phyloP scores from a whole-genome alignment of 2,113 vertebrate species.

The Raphicerus campestris region DNA sequence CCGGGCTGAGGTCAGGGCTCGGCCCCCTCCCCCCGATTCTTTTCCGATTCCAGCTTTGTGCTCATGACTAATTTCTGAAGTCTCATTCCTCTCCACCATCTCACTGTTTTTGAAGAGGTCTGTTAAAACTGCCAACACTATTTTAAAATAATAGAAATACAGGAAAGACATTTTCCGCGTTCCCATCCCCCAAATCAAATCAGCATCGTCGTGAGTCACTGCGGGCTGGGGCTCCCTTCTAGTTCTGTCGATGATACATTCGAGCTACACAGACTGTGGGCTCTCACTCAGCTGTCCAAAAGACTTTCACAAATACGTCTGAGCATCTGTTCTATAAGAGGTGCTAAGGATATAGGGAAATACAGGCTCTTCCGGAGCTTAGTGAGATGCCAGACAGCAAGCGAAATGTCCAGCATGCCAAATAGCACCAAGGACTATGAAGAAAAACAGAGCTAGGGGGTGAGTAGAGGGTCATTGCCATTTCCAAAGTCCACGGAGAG shows the following conservation, averaged over 20 bases:
- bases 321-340: background rate
- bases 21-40: rapidly evolving
- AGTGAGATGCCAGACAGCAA: background rate
- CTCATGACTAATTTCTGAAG: background rate
- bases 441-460: background rate
- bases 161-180: background rate
- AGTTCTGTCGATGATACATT: rapidly evolving
- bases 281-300: background rate
- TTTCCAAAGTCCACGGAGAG: background rate
- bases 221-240: background rate
- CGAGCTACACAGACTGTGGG: rapidly evolving
- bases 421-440: too few relatives aligned
- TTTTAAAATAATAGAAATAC: background rate
- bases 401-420: background rate
- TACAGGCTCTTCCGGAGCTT: background rate
- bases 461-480: background rate
- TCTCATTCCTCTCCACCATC: background rate
- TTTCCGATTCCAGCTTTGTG: background rate
- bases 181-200: too few relatives aligned
- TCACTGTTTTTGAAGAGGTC: background rate
- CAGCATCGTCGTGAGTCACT: background rate
- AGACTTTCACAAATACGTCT: background rate
- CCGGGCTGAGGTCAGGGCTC: background rate
- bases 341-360: background rate
- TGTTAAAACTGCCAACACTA: background rate